Evolutionary conservation across 2,888 invertebrate genomes (phyloP).

Genomic region (Nowickia ferox): DNA sequence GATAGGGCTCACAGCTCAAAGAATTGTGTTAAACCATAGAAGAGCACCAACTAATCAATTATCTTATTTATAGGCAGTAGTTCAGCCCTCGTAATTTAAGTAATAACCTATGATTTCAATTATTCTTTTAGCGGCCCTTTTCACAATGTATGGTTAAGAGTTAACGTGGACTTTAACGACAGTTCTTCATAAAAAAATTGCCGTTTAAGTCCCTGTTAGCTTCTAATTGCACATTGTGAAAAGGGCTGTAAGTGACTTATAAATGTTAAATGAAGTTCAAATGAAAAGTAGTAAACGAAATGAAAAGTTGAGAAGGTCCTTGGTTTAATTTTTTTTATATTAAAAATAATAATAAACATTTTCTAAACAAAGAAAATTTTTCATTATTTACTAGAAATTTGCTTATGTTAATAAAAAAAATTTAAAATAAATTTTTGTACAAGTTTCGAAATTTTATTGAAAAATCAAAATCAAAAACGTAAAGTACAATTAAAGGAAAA

Average conservation of each 20-base stretch:
- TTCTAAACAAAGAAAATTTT: slow-evolving; percentile 63
- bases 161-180: too few relatives aligned
- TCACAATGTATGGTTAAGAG: too few relatives aligned
- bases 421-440: slow-evolving; percentile 65
- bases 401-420: slow-evolving; percentile 44
- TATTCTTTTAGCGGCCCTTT: too few relatives aligned
- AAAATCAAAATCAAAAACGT: slow-evolving; percentile 21
- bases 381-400: slow-evolving; percentile 47
- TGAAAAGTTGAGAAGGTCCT: slow-evolving; percentile 83
- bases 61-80: background rate
- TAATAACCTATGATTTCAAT: background rate
- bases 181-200: too few relatives aligned
- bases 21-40: too few relatives aligned
- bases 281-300: slow-evolving; percentile 45
- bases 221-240: too few relatives aligned
- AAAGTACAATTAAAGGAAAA: slow-evolving; percentile 27
- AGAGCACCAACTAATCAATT: too few relatives aligned
- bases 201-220: too few relatives aligned
- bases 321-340: slow-evolving; percentile 76
- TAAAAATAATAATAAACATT: slow-evolving; percentile 54
- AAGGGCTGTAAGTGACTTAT: background rate
- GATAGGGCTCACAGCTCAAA: too few relatives aligned
- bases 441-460: slow-evolving; percentile 47
- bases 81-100: slow-evolving; percentile 42
- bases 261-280: slow-evolving; percentile 14